A percentile compares a stretch with the other conserved stretches of the same genome.
These are phyloP conservation scores for Indicator indicator DNA, from an alignment of 2,113 vertebrate species.

Conservation along the genomic window DNA sequence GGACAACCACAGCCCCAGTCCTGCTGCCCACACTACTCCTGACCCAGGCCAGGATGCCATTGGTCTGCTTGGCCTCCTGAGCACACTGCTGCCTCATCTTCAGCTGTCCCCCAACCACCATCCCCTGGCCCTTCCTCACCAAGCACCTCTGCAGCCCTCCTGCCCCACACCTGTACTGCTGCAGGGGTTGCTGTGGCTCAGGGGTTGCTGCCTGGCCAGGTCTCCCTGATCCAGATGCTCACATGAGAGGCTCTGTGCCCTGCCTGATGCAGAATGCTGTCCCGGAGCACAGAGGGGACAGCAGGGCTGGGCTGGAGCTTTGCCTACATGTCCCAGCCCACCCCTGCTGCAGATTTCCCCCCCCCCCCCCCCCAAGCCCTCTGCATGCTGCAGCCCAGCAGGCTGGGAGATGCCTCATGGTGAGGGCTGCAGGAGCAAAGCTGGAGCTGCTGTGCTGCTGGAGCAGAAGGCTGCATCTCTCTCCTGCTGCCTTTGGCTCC, in stretches of 20 bases:
- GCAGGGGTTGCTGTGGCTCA: too few relatives aligned
- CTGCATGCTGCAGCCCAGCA: not conserved
- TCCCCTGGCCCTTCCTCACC: too few relatives aligned
- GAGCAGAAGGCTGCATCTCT: not conserved
- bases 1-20: too few relatives aligned
- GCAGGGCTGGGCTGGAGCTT: not conserved
- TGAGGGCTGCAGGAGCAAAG: not conserved
- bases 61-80: too few relatives aligned
- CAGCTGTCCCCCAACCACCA: too few relatives aligned
- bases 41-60: too few relatives aligned
- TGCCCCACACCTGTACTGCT: too few relatives aligned
- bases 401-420: not conserved
- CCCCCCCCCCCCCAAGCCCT: not conserved
- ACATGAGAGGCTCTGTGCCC: not conserved
- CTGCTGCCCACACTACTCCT: too few relatives aligned
- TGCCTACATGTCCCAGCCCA: rapidly evolving
- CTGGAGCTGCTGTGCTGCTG: not conserved
- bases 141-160: too few relatives aligned
- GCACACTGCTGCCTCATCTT: too few relatives aligned
- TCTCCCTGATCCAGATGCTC: too few relatives aligned
- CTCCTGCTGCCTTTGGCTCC: not conserved
- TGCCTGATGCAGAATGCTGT: not conserved
- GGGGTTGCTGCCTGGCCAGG: too few relatives aligned
- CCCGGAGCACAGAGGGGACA: not conserved
- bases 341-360: not conserved